Evolutionary conservation across 92 coral and sea anemone species (phyloP).

Genomic region (Pocillopora grandis): DNA sequence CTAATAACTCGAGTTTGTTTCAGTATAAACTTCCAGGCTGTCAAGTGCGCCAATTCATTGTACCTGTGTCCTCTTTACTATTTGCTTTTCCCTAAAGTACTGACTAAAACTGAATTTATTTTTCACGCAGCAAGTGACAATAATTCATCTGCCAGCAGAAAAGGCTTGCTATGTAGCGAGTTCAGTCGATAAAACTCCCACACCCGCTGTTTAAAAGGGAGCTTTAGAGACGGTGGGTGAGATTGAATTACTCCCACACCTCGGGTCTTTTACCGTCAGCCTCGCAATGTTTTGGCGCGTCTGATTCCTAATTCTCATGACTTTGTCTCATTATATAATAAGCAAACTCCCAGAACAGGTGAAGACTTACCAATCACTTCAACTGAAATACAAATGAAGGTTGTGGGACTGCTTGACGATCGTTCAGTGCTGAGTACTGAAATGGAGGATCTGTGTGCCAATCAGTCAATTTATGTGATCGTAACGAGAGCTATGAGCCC

Average conservation of each 20-base stretch:
- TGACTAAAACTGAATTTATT: too few species aligned
- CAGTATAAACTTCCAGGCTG: too few species aligned
- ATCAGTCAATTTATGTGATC: neutral
- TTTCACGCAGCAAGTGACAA: neutral
- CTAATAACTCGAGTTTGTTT: too few species aligned
- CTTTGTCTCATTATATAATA: neutral
- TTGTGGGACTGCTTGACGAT: slow-evolving; percentile 8
- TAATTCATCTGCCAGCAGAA: neutral
- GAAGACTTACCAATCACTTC: neutral
- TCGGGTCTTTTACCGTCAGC: too few species aligned
- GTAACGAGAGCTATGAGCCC: neutral
- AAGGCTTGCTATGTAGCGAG: neutral
- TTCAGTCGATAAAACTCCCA: neutral
- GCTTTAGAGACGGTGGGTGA: neutral
- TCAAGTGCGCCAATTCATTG: too few species aligned
- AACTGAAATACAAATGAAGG: neutral
- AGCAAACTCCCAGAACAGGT: neutral
- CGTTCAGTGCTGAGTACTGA: slow-evolving; percentile 1
- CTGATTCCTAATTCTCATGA: neutral
- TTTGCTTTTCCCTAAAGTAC: too few species aligned
- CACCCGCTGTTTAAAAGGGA: neutral
- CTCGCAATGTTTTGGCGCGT: too few species aligned
- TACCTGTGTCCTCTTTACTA: too few species aligned
- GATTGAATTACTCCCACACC: neutral
- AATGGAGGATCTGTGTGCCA: slow-evolving; percentile 1